A percentile compares a stretch with the other conserved stretches of the same genome.
Evolutionary conservation across 2,797 vertebrate genomes (phyloP).

Genomic region (Lophius americanus): DNA sequence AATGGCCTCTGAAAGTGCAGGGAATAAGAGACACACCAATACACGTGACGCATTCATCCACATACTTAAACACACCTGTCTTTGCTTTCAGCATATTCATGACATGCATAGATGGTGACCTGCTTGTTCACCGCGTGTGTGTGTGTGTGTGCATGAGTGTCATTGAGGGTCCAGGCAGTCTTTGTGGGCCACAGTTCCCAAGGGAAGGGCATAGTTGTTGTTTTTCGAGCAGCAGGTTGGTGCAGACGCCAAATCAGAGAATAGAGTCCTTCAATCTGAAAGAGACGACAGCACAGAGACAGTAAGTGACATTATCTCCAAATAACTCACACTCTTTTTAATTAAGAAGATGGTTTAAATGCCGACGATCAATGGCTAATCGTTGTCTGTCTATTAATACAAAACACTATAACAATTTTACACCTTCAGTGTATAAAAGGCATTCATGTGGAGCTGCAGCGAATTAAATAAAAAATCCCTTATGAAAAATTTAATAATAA

Average conservation of each 20-base stretch:
- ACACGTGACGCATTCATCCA: conserved; percentile 18
- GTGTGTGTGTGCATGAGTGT: conserved; percentile 19
- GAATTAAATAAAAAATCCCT: no score
- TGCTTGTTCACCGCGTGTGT: conserved; percentile 26
- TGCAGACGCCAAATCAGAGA: conserved; percentile 45
- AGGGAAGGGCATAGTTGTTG: conserved; percentile 13
- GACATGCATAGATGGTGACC: conserved; percentile 65
- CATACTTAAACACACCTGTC: conserved; percentile 46
- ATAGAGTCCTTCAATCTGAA: conserved; percentile 70
- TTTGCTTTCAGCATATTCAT: conserved; percentile 37
- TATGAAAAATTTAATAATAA: no score
- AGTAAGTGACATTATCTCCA: conserved; percentile 15
- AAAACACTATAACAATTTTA: no score
- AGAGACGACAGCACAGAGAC: conserved; percentile 36
- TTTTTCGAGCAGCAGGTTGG: conserved; percentile 60
- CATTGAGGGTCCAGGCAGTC: conserved; percentile 47
- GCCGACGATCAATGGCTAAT: no score
- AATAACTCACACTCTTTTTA: neutral
- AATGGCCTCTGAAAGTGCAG: conserved; percentile 60
- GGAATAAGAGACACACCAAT: conserved; percentile 40
- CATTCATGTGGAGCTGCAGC: no score
- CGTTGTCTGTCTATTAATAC: no score
- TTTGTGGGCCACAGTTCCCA: conserved; percentile 24
- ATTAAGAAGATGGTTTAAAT: no score
- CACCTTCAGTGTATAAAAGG: no score